phyloP scores from a whole-genome alignment of 2,888 invertebrate genomes.

The Liopterus haemorrhoidalis region DNA sequence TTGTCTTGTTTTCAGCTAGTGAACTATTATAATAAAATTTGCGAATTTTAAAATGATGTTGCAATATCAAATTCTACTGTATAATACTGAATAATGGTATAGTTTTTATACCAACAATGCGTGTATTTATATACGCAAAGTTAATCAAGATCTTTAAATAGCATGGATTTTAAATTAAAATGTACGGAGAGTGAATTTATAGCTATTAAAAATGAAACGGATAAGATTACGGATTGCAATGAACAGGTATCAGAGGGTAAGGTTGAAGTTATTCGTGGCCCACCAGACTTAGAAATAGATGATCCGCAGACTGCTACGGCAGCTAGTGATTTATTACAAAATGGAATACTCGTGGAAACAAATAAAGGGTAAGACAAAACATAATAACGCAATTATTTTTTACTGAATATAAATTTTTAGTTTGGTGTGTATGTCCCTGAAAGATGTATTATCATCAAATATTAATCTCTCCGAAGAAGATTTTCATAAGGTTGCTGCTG shows the following conservation, averaged over 20 bases:
- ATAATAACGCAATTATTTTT: conserved; percentile 14
- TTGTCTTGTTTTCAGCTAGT: no score
- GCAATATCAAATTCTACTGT: no score
- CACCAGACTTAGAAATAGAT: background rate
- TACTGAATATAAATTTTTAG: conserved; percentile 37
- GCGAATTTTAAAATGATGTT: no score
- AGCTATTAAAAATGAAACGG: no score
- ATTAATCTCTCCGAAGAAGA: conserved; percentile 47
- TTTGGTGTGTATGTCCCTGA: conserved; percentile 46
- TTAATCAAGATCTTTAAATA: no score
- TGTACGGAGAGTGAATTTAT: no score
- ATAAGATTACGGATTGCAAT: conserved; percentile 5
- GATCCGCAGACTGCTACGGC: conserved; percentile 27
- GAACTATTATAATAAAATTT: no score
- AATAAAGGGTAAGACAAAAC: conserved; percentile 42
- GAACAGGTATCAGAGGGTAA: conserved; percentile 7
- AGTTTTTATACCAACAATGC: no score
- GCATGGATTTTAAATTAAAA: no score
- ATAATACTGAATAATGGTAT: no score
- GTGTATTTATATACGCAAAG: no score
- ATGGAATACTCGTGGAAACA: conserved; percentile 47
- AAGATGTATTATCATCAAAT: conserved; percentile 46
- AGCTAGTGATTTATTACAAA: conserved; percentile 45
- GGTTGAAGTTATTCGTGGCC: conserved; percentile 6
- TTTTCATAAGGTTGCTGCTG: conserved; percentile 45